Conservation (phyloP, 2,797 vertebrate genomes). For the Anisognathus igniventris region DNA sequence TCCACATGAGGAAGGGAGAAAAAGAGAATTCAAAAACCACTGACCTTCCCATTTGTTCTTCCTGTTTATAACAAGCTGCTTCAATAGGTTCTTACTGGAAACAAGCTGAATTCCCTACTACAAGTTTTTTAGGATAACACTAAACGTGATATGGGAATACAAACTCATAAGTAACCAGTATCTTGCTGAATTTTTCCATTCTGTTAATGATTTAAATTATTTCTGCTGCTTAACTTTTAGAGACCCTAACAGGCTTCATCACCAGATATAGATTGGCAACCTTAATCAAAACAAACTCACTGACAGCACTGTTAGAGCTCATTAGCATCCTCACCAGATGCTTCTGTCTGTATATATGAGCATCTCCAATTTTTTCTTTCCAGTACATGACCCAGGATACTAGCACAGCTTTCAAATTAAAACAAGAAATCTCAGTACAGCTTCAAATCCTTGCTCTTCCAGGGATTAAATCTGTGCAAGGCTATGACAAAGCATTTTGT, state of each 20-base stretch:
- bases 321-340: slow-evolving; percentile 43
- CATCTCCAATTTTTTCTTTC: neutral
- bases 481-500: neutral
- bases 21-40: neutral
- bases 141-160: rapidly evolving
- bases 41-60: neutral
- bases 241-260: neutral
- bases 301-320: slow-evolving; percentile 8
- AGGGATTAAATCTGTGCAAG: neutral
- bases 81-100: neutral
- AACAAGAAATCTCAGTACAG: neutral
- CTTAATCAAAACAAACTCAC: slow-evolving; percentile 38
- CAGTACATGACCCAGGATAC: neutral
- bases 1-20: neutral
- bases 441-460: neutral
- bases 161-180: neutral
- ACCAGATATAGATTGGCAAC: slow-evolving; percentile 5
- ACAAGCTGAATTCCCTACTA: neutral
- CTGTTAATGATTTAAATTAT: neutral
- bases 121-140: neutral
- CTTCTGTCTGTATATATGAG: slow-evolving; percentile 6
- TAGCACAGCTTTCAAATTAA: slow-evolving; percentile 11
- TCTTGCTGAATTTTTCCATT: neutral
- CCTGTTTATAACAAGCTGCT: neutral
- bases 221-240: neutral